A percentile compares a stretch with the other conserved stretches of the same genome.
phyloP scores from a whole-genome alignment of 2,113 vertebrate species.

The Prionailurus bengalensis region DNA sequence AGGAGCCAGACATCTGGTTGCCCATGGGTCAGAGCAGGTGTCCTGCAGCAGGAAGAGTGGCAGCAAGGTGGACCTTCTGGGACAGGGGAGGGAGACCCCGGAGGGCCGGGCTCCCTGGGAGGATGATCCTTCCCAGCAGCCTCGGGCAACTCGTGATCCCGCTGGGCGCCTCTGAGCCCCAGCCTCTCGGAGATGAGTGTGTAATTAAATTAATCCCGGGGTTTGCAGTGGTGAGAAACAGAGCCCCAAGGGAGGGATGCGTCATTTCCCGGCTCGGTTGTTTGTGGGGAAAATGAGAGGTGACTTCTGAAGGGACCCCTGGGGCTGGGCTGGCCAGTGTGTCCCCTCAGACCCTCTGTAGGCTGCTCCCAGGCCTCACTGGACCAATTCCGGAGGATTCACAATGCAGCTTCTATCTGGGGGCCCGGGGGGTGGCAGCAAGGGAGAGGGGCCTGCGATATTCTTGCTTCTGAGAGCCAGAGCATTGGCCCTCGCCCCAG shows the following conservation, averaged over 20 bases:
- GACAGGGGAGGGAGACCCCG: not conserved
- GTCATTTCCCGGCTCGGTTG: not conserved
- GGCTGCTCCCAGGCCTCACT: rapidly evolving
- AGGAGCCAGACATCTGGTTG: not conserved
- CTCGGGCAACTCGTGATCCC: not conserved
- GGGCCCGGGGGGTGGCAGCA: not conserved
- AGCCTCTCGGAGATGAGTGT: not conserved
- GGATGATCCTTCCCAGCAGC: not conserved
- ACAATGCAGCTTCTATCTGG: not conserved
- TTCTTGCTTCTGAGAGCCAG: not conserved
- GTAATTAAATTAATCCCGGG: constrained; percentile 74
- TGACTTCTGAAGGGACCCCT: not conserved
- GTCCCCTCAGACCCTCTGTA: not conserved
- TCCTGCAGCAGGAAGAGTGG: not conserved
- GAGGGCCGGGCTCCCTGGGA: not conserved
- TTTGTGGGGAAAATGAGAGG: not conserved
- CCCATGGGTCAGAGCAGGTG: not conserved
- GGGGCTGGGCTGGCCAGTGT: not conserved
- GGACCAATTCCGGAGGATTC: not conserved
- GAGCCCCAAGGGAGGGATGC: not conserved
- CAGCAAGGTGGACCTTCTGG: rapidly evolving
- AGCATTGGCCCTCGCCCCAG: rapidly evolving
- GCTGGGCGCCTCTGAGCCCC: not conserved
- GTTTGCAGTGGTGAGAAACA: constrained; percentile 31
- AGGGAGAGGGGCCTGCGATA: not conserved